Percentiles rank a stretch among this genome's conserved stretches.
Conservation (phyloP, 2,113 vertebrate genomes). For the Propithecus coquereli region DNA sequence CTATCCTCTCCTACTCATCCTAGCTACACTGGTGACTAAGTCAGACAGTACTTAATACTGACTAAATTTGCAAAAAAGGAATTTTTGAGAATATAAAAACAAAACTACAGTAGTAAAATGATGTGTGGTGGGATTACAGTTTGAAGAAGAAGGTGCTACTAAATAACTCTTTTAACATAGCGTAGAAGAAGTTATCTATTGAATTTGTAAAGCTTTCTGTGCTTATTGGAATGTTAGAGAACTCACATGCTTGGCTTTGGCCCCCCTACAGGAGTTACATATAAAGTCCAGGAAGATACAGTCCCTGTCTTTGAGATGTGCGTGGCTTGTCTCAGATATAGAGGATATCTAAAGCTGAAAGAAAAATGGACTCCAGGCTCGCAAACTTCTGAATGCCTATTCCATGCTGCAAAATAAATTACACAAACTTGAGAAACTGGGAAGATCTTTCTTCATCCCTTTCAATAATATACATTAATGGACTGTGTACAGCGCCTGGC, state of each 20-base stretch:
- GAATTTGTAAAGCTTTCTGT: not conserved
- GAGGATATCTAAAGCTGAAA: not conserved
- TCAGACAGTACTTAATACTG: not conserved
- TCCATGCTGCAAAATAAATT: not conserved
- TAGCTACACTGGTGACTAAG: not conserved
- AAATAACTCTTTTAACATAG: not conserved
- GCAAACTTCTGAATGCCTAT: not conserved
- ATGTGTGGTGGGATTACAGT: not conserved
- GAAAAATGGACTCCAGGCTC: not conserved
- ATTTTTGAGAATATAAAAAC: not conserved
- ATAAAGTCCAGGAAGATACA: not conserved
- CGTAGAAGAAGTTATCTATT: not conserved
- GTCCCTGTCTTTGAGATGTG: not conserved
- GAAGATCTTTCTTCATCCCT: not conserved
- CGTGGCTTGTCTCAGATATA: not conserved
- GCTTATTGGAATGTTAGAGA: not conserved
- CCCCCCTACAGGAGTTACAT: not conserved
- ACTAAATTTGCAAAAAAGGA: not conserved
- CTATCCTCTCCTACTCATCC: not conserved
- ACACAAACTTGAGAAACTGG: not conserved
- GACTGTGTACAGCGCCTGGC: not conserved
- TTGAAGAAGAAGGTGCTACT: not conserved
- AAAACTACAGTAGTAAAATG: not conserved
- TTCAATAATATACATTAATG: not conserved
- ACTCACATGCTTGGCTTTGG: not conserved